Evolutionary conservation across 1,140 invertebrate species (phyloP), one percentile per base, ranked within the genome.

Genomic region (Camponotus vicinus): DNA sequence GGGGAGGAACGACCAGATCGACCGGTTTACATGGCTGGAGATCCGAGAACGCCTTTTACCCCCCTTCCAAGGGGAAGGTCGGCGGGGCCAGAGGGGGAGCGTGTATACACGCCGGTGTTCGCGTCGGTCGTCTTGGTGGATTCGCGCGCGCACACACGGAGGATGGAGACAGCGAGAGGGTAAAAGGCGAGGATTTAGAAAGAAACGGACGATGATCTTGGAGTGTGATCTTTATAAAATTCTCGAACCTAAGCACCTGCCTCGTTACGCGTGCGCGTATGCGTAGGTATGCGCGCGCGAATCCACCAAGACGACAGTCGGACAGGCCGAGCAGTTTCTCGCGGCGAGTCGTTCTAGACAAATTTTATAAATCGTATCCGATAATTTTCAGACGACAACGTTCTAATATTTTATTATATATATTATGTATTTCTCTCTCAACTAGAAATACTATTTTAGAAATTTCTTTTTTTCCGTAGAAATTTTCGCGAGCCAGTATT

Each of bases 11-110:
- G 93, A 95, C 93, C 92, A 91, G 92, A 94, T 93, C 89, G 93
- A 95, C 94, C 94, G 94, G 94, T 95, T 95, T 95, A 92, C 89
- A 91, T 90, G 92, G 86, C 87, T 84, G 63, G 89, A 85, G 89
- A 92, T 89, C 87, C 87, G 77, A 91, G 90, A 90, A 89, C 90
- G 89, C 90, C 90, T 91, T 88, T 91, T 84, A 63, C 42, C 3
- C 57, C 40, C 42, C 13, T 34, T 45, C 83, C 34, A 11, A 49
- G 21, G 82, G 63, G 79, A 67, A 66, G 76, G 77, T 85, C 61
- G 77, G 70, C 9, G 55, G 82, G 79, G 66, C 49, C 59, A 55
- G 86, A 63, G 80, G 77, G 75, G 80, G 37, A 82, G 69, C 66
- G 82, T 76, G 75, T 49, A 49, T 69, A 57, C 52, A n/a, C 32